Base-by-base conservation (phyloP, 2,113 vertebrate species). In the Dendrocopos noguchii region DNA sequence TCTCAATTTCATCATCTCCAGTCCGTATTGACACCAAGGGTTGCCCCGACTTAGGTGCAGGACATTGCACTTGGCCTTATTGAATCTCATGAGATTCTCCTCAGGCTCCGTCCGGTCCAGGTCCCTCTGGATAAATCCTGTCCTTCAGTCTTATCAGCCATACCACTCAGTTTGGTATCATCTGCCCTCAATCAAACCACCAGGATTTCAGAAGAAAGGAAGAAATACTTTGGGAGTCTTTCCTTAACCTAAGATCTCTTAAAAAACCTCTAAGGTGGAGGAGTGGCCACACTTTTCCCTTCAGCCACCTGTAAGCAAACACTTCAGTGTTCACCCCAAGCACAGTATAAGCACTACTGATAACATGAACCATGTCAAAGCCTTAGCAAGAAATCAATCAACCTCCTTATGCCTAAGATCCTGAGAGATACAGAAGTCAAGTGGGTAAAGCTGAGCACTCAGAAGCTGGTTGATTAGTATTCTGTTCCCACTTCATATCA, bases 341-440 rank as follows among this genome's bases (percentile, higher is more conserved):
- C 20, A 65, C 4, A 65, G 66, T 2, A 52, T 3, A 56, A 87
- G 42, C 22, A 24, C 21, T 44, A 66, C 60, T 36, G n/a, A 47
- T 59, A 80, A 60, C 12, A 60, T 3, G 4, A 87, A 60, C 36
- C 29, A 29, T 80, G 72, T 56, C 67, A 76, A 80, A 89, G 46
- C 22, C 64, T 72, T 52, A 76, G 46, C 73, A 91, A 75, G 47
- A 90, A 79, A 88, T 75, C 77, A 93, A 73, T 75, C 86, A 79
- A 57, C 9, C 28, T 82, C 27, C 10, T 80, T 68, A 61, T 60
- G 55, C 53, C 53, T 88, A 83, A 79, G 61, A 80, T 28, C 59
- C 18, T 6, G 31, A 88, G 39, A 94, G n/a, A 79, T 56, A 73
- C 20, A 70, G 13, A 52, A 91, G 64, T 84, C 71, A 82, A 90